Evolutionary conservation across 2,113 vertebrate species (phyloP), one percentile per base, ranked within the genome.

Genomic region (Lichenostomus cassidix): DNA sequence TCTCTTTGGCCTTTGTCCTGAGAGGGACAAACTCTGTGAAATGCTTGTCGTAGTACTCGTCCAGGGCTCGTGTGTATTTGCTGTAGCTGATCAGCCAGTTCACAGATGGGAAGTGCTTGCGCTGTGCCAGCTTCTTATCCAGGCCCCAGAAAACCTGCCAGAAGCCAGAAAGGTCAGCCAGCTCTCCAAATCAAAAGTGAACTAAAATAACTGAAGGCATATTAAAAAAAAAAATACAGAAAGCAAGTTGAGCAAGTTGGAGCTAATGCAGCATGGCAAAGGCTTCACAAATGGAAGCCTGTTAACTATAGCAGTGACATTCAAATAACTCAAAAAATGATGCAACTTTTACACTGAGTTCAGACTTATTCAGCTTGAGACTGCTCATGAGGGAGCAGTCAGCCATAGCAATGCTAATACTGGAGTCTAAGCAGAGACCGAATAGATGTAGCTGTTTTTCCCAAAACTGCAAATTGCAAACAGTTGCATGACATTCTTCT

Each of bases 1-100:
- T 99, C 97, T 99, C 99, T 97, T 99, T 99, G 39, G 99, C 97
- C 96, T 99, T 99, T 94, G 99, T 99, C 89, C 99, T 98, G 87
- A 99, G 98, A 14, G 99, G 99, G 83, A 99, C 99, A 86, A 99
- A 99, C 94, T 99, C 99, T 4, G 98, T 98, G 95, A 99, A 99
- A 97, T 99, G 99, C 79, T 99, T 99, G 98, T 99, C 99, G 0
- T 99, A 99, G 92, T 99, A 98, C 94, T 99, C 99, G 0, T 99
- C 99, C 92, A 99, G 97, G 11, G 99, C 98, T 24, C 99, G 98
- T 0, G 98, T 99, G 95, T 99, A 99, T 94, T 99, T 99, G 97
- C 99, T 99, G 98, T 99, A 99, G 96, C 99, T 99, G 98, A 99
- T 99, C 65, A 99, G 98, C 99, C 99, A 99, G 94, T 99, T 99